These are phyloP conservation scores for Brachystomella parvula DNA, from an alignment of 1,140 invertebrate genomes.

Conservation along the genomic window DNA sequence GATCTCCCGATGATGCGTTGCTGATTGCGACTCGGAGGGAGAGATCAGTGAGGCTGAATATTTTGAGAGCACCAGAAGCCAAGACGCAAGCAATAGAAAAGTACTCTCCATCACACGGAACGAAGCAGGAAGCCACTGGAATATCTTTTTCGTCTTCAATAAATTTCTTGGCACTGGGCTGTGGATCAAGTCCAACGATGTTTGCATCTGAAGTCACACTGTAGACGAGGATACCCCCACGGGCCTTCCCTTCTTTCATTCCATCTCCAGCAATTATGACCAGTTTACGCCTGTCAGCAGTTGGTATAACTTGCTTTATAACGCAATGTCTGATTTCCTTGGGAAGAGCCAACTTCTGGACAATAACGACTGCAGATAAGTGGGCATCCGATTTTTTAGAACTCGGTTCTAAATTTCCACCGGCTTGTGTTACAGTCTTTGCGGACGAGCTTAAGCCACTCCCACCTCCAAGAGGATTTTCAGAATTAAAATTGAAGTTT, in stretches of 20 bases:
- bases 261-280: conserved; percentile 10
- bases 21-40: conserved; percentile 49
- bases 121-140: conserved; percentile 16
- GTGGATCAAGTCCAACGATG: conserved; percentile 40
- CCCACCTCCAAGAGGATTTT: neutral
- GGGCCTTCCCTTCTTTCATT: conserved; percentile 11
- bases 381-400: no score
- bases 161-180: conserved; percentile 36
- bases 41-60: conserved; percentile 27
- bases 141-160: conserved; percentile 19
- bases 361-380: conserved; percentile 18
- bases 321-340: conserved; percentile 20
- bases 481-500: neutral
- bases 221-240: conserved; percentile 44
- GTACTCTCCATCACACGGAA: conserved; percentile 22
- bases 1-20: conserved; percentile 18
- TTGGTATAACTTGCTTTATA: conserved; percentile 15
- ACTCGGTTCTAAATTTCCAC: no score
- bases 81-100: conserved; percentile 23
- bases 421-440: no score
- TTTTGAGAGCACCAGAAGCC: conserved; percentile 19
- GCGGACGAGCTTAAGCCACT: no score
- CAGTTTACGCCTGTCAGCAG: conserved; percentile 21
- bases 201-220: conserved; percentile 39
- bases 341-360: conserved; percentile 26